Base-by-base conservation (phyloP, 2,888 invertebrate species). In the Cataglyphis altisquamis region DNA sequence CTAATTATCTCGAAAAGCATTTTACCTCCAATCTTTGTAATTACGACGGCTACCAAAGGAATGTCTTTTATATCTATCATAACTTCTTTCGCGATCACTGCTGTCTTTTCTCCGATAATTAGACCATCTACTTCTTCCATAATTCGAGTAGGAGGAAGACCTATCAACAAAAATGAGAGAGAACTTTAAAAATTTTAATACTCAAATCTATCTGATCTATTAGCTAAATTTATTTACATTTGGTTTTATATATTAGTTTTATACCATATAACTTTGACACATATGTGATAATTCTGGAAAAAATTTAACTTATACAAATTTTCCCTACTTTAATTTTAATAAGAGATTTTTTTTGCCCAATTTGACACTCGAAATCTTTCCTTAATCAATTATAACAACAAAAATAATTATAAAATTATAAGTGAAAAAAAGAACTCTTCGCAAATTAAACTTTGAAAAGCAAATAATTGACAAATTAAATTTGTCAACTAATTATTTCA, bases 71-170 rank as follows among this genome's bases (percentile, higher is more conserved):
- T 91, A 88, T 81, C 91, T 94, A 89, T 92, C 89, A 86, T 89
- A 93, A 92, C 86, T 90, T 87, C 89, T 89, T 80, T 89, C 90
- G 41, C 85, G 85, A 64, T 90, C 87, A 75, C 87, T 91, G 32
- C 87, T 90, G 25, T 82, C 89, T 67, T 83, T 86, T 86, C 91
- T 90, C 78, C 88, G 89, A 70, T 88, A 88, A 89, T 82, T 85
- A 82, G 91, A 92, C 91, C 91, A 91, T 89, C 91, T 92, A 89
- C 88, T 92, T 87, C 91, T 91, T 88, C 91, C 90, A 80, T 89
- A 92, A 92, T 92, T 93, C 48, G 93, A 93, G 64, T 89, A 89
- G 84, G 92, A 90, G n/a, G 93, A 93, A 82, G 91, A 94, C 91
- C 94, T 94, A 90, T 92, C 1, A 1, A 21, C 9, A 45, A 21